Evolutionary conservation across 2,888 invertebrate species (phyloP).

Genomic region (Caenorhabditis sp.): DNA sequence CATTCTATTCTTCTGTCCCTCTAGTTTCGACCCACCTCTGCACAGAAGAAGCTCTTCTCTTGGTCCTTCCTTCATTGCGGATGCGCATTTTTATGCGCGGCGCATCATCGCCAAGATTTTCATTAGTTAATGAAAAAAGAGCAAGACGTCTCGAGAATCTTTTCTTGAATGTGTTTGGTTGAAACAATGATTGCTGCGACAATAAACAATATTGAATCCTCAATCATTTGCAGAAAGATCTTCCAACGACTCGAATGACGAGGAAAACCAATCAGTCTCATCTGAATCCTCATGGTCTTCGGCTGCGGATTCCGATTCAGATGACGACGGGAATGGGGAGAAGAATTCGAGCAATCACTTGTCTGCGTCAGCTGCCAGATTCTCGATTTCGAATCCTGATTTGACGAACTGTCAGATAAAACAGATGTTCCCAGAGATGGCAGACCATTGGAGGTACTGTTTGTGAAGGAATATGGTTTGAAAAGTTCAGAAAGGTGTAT

Average conservation of each 20-base stretch:
- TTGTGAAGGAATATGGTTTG: not conserved
- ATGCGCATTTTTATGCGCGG: conserved; percentile 65
- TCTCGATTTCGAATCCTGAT: conserved; percentile 81
- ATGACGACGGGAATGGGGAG: conserved; percentile 30
- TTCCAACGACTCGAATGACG: conserved; percentile 59
- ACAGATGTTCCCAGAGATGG: conserved; percentile 80
- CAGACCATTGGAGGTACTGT: conserved; percentile 81
- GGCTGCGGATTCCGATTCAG: conserved; percentile 39
- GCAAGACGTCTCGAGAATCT: conserved; percentile 23
- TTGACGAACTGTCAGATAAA: conserved; percentile 78
- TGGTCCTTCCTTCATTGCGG: conserved; percentile 53
- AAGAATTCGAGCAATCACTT: conserved; percentile 39
- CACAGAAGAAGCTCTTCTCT: conserved; percentile 24
- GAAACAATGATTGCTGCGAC: conserved; percentile 14
- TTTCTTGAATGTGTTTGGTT: conserved; percentile 21
- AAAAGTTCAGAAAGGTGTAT: conserved; percentile 15
- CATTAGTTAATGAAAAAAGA: conserved; percentile 64
- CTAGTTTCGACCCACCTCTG: conserved; percentile 16
- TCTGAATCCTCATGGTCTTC: conserved; percentile 58
- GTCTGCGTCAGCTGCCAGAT: conserved; percentile 56
- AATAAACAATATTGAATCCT: conserved; percentile 36
- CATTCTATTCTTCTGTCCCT: conserved; percentile 23
- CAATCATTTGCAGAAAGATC: conserved; percentile 48
- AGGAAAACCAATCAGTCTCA: conserved; percentile 48
- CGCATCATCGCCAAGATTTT: conserved; percentile 57